phyloP scores from a whole-genome alignment of 2,797 vertebrate genomes.

The Periophthalmus magnuspinnatus region DNA sequence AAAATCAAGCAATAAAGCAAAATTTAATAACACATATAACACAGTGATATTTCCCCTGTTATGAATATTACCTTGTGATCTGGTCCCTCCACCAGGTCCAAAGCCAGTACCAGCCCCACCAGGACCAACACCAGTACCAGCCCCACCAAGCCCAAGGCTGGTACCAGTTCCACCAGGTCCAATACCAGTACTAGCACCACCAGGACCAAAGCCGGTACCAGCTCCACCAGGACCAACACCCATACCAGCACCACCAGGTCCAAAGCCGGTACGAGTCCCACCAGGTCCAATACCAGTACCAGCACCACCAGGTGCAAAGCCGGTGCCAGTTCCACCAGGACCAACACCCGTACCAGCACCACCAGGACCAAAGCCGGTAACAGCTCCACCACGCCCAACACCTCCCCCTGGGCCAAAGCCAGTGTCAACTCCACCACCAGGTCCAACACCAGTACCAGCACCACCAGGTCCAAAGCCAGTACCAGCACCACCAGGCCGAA shows the following conservation, averaged over 20 bases:
- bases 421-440: constrained; percentile 35
- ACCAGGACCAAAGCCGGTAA: constrained; percentile 51
- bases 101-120: constrained; percentile 1
- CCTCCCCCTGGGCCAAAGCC: constrained; percentile 22
- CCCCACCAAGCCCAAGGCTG: constrained; percentile 29
- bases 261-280: constrained; percentile 50
- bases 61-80: constrained; percentile 41
- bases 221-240: constrained; percentile 32
- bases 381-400: constrained; percentile 42
- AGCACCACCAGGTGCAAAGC: constrained; percentile 14
- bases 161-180: constrained; percentile 40
- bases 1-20: constrained; percentile 21
- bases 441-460: constrained; percentile 27
- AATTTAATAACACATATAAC: neutral
- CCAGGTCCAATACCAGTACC: constrained; percentile 35
- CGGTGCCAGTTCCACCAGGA: constrained; percentile 36
- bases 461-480: constrained; percentile 11
- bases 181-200: constrained; percentile 19
- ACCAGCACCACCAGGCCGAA: constrained; percentile 20
- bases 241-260: constrained; percentile 36
- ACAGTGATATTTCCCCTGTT: constrained; percentile 5
- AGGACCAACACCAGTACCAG: constrained; percentile 26
- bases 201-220: constrained; percentile 26
- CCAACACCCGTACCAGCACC: constrained; percentile 33
- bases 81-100: neutral